Evolutionary conservation across 1,140 invertebrate species (phyloP).

Genomic region (Penaeus japonicus): DNA sequence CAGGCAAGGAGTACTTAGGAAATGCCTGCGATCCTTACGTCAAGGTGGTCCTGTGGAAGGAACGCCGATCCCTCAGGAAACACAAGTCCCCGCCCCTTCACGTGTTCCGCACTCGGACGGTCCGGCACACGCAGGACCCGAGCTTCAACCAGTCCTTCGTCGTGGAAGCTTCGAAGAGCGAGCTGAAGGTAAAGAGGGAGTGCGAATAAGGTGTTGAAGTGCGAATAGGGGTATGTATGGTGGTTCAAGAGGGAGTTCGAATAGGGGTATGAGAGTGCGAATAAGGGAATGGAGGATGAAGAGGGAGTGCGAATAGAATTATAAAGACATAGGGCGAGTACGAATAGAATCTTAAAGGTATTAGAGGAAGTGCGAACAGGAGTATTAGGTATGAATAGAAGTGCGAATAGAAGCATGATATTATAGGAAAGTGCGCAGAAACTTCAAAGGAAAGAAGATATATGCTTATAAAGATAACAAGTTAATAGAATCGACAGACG

Average conservation of each 20-base stretch:
- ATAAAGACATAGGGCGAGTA: too few relatives aligned
- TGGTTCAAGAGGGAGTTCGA: neutral
- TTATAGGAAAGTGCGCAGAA: too few relatives aligned
- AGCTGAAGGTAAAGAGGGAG: slow-evolving; percentile 49
- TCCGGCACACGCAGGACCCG: slow-evolving; percentile 49
- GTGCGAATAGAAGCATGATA: too few relatives aligned
- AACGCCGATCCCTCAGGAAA: slow-evolving; percentile 48
- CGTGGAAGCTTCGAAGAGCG: slow-evolving; percentile 37
- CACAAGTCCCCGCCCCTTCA: slow-evolving; percentile 39
- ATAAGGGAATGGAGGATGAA: neutral
- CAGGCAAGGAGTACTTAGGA: slow-evolving; percentile 41
- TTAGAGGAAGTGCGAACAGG: too few relatives aligned
- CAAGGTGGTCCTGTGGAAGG: slow-evolving; percentile 52
- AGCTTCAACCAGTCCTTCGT: slow-evolving; percentile 56
- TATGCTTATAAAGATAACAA: too few relatives aligned
- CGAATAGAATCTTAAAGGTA: neutral
- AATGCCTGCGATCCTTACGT: slow-evolving; percentile 53
- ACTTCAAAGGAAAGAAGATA: too few relatives aligned
- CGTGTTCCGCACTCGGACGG: slow-evolving; percentile 48
- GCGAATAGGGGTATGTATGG: neutral
- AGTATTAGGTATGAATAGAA: too few relatives aligned
- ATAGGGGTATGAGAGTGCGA: neutral
- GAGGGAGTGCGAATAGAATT: too few relatives aligned
- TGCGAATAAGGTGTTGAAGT: neutral
- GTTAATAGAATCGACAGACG: too few relatives aligned